phyloP scores from a whole-genome alignment of 2,113 vertebrate species.

The Gracilinanus agilis region DNA sequence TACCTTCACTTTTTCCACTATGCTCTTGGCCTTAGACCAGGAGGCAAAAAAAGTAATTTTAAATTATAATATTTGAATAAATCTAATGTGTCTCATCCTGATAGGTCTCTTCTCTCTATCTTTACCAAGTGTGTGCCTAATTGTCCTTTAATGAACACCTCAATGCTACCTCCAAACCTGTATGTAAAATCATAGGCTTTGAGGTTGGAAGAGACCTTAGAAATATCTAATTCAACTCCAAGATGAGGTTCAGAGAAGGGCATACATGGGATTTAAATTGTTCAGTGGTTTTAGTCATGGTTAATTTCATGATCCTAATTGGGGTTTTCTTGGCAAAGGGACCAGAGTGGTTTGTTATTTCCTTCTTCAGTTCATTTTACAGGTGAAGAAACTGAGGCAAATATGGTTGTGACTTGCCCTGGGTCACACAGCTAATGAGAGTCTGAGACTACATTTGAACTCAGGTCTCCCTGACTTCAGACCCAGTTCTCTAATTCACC shows the following conservation, averaged over 20 bases:
- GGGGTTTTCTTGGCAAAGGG: too few species aligned
- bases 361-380: too few species aligned
- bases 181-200: not conserved
- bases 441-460: too few species aligned
- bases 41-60: slow-evolving; percentile 44
- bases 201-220: not conserved
- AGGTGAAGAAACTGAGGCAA: too few species aligned
- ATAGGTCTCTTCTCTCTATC: not conserved
- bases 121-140: not conserved
- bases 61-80: not conserved
- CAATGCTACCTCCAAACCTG: not conserved
- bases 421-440: not conserved
- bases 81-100: not conserved
- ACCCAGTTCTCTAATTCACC: too few species aligned
- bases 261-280: too few species aligned
- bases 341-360: too few species aligned
- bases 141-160: not conserved
- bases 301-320: too few species aligned
- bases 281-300: too few species aligned
- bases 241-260: not conserved
- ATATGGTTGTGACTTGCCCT: not conserved
- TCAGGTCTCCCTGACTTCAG: too few species aligned
- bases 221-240: not conserved
- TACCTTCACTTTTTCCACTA: not conserved
- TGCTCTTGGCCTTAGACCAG: slow-evolving; percentile 28